Evolutionary conservation across 2,797 vertebrate genomes (phyloP), one percentile per base, ranked within the genome.

Genomic region (Rhinichthys osculus): DNA sequence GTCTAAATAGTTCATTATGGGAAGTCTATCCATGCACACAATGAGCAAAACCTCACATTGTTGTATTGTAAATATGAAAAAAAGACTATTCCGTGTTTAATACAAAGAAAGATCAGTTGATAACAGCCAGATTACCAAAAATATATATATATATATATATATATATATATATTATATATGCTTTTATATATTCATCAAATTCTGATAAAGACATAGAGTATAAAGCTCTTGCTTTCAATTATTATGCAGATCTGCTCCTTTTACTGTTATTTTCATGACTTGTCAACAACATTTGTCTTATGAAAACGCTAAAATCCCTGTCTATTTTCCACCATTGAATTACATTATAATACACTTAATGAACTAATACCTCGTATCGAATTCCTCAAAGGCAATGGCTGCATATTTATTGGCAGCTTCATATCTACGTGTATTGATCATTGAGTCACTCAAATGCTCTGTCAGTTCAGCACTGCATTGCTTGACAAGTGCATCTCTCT

Each of bases 401-500:
- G 35, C 35, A 5, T 19, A 44, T 44, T 78, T 78, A 71, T 71
- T 71, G 83, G 52, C 66, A 71, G 35, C 35, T 78, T 66, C n/a
- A 69, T 21, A 78, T 79, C 38, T 23, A 42, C 3, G 27, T 38
- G 54, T 80, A 80, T 80, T 71, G 77, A 80, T 80, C 67, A 85
- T 52, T 33, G 40, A 78, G 76, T 72, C 67, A 62, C 84, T 80
- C 77, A 79, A 50, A 73, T 59, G 73, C 9, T 8, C 74, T 44
- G 64, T 76, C 42, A 21, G 21, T 81, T 66, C 52, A 54, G 79
- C 38, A 71, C 71, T 59, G 33, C 14, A 27, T 72, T 21, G 44
- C 54, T 72, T 69, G 67, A 78, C 73, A 82, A 71, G 79, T 77
- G 57, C 54, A 44, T 78, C 78, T 78, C 16, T 69, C 71, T 69